Conservation (phyloP, 2,797 vertebrate genomes). For the Gambusia yucatana region DNA sequence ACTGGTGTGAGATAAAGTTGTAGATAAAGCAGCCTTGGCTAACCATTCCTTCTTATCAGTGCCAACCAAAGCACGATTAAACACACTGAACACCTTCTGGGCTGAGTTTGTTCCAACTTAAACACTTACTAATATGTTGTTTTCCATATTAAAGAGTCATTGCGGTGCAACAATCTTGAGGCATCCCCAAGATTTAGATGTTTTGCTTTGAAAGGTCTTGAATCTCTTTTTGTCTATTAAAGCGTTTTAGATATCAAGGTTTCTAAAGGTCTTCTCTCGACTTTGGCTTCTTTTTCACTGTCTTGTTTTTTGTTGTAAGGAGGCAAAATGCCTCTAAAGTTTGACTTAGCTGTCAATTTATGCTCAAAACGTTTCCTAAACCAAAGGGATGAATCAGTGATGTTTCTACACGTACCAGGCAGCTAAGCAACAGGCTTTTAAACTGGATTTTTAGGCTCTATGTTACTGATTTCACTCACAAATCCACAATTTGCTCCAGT, state of each 20-base stretch:
- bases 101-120: constrained; percentile 11
- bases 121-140: constrained; percentile 21
- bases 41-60: constrained; percentile 56
- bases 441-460: neutral
- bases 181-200: neutral
- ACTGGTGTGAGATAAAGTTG: constrained; percentile 52
- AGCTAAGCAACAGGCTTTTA: neutral
- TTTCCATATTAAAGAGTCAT: constrained; percentile 3
- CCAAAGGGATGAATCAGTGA: neutral
- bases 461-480: neutral
- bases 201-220: neutral
- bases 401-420: too few species aligned
- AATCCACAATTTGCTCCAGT: neutral
- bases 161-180: neutral
- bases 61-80: constrained; percentile 49
- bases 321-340: neutral
- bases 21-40: constrained; percentile 38
- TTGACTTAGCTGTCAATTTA: neutral
- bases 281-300: neutral
- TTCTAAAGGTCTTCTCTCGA: neutral
- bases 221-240: constrained; percentile 3
- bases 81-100: constrained; percentile 30
- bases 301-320: neutral
- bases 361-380: neutral
- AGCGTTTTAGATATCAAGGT: neutral